Evolutionary conservation across 1,140 invertebrate genomes (phyloP).

Genomic region (Manduca sexta): DNA sequence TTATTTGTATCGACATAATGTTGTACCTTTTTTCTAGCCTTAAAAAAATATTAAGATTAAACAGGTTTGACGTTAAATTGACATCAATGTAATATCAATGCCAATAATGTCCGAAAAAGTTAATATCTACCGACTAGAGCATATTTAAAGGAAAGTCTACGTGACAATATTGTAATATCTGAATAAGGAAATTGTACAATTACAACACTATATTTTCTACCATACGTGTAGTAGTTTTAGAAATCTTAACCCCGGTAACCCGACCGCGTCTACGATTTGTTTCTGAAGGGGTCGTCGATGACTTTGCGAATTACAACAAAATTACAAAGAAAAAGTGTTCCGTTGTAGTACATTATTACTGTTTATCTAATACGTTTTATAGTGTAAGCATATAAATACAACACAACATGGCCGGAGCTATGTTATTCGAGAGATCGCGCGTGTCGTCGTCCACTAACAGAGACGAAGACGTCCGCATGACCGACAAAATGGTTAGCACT

Average conservation of each 20-base stretch:
- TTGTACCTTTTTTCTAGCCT: too few relatives aligned
- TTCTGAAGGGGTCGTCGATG: slow-evolving; percentile 68
- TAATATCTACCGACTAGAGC: too few relatives aligned
- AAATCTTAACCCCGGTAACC: slow-evolving; percentile 34
- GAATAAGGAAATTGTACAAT: too few relatives aligned
- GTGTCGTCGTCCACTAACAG: slow-evolving; percentile 80
- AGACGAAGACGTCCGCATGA: slow-evolving; percentile 80
- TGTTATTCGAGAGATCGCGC: slow-evolving; percentile 87
- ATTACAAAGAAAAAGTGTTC: slow-evolving; percentile 67
- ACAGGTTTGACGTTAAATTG: too few relatives aligned
- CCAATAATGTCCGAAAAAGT: too few relatives aligned
- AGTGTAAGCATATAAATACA: slow-evolving; percentile 58
- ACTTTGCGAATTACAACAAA: slow-evolving; percentile 67
- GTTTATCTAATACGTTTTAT: slow-evolving; percentile 47
- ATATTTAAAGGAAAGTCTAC: too few relatives aligned
- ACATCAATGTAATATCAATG: too few relatives aligned
- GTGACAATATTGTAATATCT: too few relatives aligned
- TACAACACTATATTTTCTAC: too few relatives aligned
- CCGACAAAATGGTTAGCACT: slow-evolving; percentile 82
- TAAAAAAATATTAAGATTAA: too few relatives aligned
- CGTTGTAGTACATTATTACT: slow-evolving; percentile 55
- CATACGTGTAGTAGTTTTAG: too few relatives aligned
- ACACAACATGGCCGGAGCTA: slow-evolving; percentile 86
- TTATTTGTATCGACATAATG: too few relatives aligned
- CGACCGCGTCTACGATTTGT: slow-evolving; percentile 66